These are phyloP conservation scores for Margarornis squamiger DNA, from an alignment of 2,797 vertebrate species.

Conservation along the genomic window DNA sequence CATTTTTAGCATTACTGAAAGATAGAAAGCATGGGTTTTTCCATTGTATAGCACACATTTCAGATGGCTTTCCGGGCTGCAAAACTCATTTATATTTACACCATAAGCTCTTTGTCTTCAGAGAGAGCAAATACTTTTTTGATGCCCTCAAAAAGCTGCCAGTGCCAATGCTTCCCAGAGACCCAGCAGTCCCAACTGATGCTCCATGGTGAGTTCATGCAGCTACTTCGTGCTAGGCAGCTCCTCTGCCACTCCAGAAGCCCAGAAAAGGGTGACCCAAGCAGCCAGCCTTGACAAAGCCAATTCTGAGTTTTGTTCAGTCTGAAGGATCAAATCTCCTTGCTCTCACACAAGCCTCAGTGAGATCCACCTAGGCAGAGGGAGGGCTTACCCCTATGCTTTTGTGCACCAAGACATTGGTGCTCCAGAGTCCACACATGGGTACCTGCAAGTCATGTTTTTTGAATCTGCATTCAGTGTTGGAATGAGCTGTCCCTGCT, in stretches of 20 bases:
- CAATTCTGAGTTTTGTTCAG: not conserved
- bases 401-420: not conserved
- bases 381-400: not conserved
- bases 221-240: not conserved
- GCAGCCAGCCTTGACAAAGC: not conserved
- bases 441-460: not conserved
- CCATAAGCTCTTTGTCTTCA: not conserved
- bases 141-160: not conserved
- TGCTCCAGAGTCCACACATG: accelerated
- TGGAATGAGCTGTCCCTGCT: accelerated
- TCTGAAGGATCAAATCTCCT: not conserved
- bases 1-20: not conserved
- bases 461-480: not conserved
- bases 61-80: not conserved
- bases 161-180: not conserved
- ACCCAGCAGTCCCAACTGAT: not conserved
- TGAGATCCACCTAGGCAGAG: accelerated
- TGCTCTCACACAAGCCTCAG: not conserved
- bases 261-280: not conserved
- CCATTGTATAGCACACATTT: not conserved
- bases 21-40: not conserved
- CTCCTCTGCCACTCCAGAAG: not conserved
- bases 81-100: not conserved
- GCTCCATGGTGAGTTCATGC: not conserved
- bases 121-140: not conserved